Conservation (phyloP, 2,113 vertebrate genomes). For the Calyptommatus sinebrachiatus region DNA sequence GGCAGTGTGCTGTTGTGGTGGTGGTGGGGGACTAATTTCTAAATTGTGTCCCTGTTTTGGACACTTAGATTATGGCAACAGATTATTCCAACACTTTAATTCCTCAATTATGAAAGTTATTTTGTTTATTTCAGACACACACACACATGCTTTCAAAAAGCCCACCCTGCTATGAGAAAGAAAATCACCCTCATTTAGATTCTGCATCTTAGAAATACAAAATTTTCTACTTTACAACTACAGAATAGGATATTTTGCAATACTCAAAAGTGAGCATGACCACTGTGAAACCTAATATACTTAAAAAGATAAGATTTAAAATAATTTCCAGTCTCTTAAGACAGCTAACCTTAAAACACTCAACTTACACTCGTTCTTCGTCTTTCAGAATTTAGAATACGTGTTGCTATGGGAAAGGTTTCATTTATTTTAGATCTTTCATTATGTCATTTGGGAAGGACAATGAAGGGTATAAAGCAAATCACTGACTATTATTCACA, state of each 20-base stretch:
- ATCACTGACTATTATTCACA: background rate
- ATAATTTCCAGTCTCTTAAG: background rate
- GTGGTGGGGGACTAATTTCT: too few species aligned
- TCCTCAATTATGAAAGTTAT: background rate
- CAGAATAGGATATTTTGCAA: conserved; percentile 36
- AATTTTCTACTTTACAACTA: conserved; percentile 22
- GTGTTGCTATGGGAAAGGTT: background rate
- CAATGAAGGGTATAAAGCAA: background rate
- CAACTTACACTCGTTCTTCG: background rate
- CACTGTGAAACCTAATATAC: conserved; percentile 11
- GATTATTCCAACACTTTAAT: too few species aligned
- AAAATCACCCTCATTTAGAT: conserved; percentile 6
- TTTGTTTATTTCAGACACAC: background rate
- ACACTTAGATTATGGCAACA: too few species aligned
- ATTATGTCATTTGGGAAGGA: background rate
- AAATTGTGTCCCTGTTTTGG: too few species aligned
- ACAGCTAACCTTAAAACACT: background rate
- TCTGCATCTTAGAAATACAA: conserved; percentile 36
- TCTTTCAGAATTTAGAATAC: background rate
- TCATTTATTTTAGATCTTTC: background rate
- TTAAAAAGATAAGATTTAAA: background rate
- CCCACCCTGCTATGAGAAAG: background rate
- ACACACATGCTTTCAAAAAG: too few species aligned
- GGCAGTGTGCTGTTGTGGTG: too few species aligned
- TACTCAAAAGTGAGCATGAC: conserved; percentile 14